Base-by-base conservation (phyloP, 2,113 vertebrate genomes). In the Hippocampus abdominalis region DNA sequence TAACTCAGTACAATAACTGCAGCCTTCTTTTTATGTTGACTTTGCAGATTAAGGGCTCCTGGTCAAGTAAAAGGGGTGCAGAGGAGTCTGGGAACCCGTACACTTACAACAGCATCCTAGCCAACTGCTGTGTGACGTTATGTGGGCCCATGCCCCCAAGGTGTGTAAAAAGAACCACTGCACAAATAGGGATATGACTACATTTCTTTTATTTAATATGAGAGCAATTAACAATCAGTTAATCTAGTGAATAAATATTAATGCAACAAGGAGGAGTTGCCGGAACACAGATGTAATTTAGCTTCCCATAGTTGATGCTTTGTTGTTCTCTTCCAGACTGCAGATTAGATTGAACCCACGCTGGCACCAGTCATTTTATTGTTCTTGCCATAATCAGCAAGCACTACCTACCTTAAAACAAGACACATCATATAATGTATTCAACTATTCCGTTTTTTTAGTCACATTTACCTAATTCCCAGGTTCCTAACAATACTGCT, bases 121-220 rank as follows among this genome's bases (percentile, higher is more conserved):
- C 92, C n/a, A 98, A 98, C 93, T 98, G 95, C 90, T 98, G 95
- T 71, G 93, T 88, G 3, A 95, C 95, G 20, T 92, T 98, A 71
- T 98, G 97, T 54, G 95, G 96, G 2, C 95, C 97, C 0, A 91
- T 98, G 89, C 94, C 96, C 16, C 97, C 96, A 73, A 98, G 97
- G 97, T 97, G 74, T 91, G 88, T 75, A 9, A 53, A 53, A 1
- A 0, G 61, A 29, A 62, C 15, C 3, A n/a, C 3, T 8, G n/a
- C 3, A 68, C n/a, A 44, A 63, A 32, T 21, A 20, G 2, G 11
- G 10, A 56, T 56, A 13, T 53, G 21, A 9, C 7, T 11, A 12
- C 2, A 12, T 44, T 44, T 44, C 42, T 12, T 44, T 44, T 0
- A 44, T 44, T 12, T 11, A 44, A 9, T 44, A 44, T 44, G 42